Percentiles rank a stretch among this genome's conserved stretches.
Evolutionary conservation across 2,113 vertebrate species (phyloP).

Genomic region (Danionella cerebrum): DNA sequence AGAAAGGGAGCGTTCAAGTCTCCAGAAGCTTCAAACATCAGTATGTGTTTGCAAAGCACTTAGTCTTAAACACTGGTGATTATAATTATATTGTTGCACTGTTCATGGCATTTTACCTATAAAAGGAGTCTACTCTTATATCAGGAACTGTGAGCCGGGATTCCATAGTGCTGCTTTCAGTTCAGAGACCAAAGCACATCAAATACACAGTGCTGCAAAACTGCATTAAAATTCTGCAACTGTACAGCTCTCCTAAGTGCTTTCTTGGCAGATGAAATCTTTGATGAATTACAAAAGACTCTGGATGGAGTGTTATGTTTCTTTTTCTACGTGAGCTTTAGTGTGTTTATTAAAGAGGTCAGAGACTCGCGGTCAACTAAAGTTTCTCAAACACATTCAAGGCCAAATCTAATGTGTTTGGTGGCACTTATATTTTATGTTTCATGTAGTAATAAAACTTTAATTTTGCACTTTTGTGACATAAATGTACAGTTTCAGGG

Average conservation of each 20-base stretch:
- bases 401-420: background rate
- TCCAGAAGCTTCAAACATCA: background rate
- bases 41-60: background rate
- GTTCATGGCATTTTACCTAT: background rate
- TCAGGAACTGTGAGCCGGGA: conserved; percentile 10
- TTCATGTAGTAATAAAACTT: too few relatives aligned
- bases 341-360: background rate
- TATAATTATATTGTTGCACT: conserved; percentile 4
- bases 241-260: conserved; percentile 54
- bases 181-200: conserved; percentile 31
- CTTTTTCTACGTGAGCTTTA: conserved; percentile 17
- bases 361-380: background rate
- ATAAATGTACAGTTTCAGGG: too few relatives aligned
- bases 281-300: conserved; percentile 33
- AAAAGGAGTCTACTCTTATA: background rate
- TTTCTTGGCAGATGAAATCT: conserved; percentile 54
- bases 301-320: conserved; percentile 4
- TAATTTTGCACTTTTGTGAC: too few relatives aligned
- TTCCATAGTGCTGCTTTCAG: conserved; percentile 22
- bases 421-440: background rate
- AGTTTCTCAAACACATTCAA: conserved; percentile 8
- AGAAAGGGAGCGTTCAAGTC: too few relatives aligned
- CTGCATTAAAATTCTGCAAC: conserved; percentile 48
- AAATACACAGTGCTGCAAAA: conserved; percentile 51
- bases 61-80: conserved; percentile 6